phyloP scores from a whole-genome alignment of 2,797 vertebrate species.

The Molossus alvarezi region DNA sequence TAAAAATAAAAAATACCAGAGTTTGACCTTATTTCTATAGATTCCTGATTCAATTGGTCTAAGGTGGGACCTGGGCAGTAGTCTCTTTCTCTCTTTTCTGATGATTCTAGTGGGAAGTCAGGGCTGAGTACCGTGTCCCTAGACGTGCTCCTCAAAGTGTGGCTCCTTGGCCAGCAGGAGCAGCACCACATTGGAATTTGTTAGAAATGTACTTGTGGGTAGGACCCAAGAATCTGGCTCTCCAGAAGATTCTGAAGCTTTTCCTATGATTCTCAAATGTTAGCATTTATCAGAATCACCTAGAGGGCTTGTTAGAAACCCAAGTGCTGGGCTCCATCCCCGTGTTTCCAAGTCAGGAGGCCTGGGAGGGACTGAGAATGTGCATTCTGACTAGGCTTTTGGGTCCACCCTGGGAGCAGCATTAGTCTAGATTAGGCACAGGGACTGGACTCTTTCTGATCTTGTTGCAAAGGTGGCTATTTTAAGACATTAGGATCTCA shows the following conservation, averaged over 20 bases:
- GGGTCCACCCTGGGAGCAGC: too few species aligned
- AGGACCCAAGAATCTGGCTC: background rate
- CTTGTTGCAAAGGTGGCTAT: slow-evolving; percentile 8
- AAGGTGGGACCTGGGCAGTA: too few species aligned
- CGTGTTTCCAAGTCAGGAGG: background rate
- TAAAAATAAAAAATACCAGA: background rate
- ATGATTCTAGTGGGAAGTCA: background rate
- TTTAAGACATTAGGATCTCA: slow-evolving; percentile 24
- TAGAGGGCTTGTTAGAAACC: background rate
- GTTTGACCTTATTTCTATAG: background rate
- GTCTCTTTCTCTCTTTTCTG: background rate
- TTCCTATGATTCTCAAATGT: background rate
- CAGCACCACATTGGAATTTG: background rate
- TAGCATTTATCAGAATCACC: background rate
- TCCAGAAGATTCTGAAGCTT: slow-evolving; percentile 40
- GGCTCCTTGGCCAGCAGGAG: background rate
- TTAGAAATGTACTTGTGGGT: slow-evolving; percentile 8
- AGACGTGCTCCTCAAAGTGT: background rate
- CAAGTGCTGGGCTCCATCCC: background rate
- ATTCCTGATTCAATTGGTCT: background rate
- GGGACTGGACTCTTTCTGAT: slow-evolving; percentile 3
- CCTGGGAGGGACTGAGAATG: background rate
- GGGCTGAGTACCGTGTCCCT: background rate
- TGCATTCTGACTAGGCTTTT: background rate
- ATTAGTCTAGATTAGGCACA: background rate